These are phyloP conservation scores for Mormyrops attenuatus DNA, from an alignment of 2,797 vertebrate genomes.

Conservation along the genomic window DNA sequence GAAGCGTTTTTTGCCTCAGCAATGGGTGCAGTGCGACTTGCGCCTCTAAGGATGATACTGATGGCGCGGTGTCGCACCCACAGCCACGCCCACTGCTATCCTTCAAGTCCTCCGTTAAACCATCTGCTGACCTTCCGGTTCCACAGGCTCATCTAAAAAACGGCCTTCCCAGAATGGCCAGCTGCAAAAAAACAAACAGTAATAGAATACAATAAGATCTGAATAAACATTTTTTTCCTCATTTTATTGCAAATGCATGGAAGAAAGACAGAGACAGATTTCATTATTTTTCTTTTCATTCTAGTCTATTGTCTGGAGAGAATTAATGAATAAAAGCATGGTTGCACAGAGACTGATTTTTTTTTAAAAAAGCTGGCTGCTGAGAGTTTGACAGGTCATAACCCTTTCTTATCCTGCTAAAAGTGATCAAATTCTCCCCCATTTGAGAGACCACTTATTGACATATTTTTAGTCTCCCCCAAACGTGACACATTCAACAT, in stretches of 20 bases:
- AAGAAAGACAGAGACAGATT: neutral
- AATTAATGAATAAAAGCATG: constrained; percentile 9
- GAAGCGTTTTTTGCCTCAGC: constrained; percentile 18
- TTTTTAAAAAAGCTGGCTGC: constrained; percentile 27
- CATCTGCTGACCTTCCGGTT: constrained; percentile 5
- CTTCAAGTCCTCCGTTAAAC: constrained; percentile 13
- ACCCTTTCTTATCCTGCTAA: constrained; percentile 66
- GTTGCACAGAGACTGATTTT: neutral
- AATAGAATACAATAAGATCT: neutral
- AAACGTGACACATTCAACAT: neutral
- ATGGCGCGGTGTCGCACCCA: neutral
- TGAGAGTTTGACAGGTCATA: constrained; percentile 39
- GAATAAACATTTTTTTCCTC: neutral
- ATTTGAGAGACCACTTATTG: constrained; percentile 68
- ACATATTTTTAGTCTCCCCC: constrained; percentile 34
- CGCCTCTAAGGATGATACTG: neutral
- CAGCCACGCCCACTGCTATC: too few species aligned
- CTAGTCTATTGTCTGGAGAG: constrained; percentile 4
- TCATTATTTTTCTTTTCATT: neutral
- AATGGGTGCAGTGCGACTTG: neutral
- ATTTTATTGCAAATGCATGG: neutral
- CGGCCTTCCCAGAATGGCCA: neutral
- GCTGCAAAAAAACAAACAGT: neutral
- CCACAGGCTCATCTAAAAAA: constrained; percentile 14
- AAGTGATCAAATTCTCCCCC: constrained; percentile 66